Evolutionary conservation across 2,888 invertebrate species (phyloP), one percentile per base, ranked within the genome.

Genomic region (Tricholauxania praeusta): DNA sequence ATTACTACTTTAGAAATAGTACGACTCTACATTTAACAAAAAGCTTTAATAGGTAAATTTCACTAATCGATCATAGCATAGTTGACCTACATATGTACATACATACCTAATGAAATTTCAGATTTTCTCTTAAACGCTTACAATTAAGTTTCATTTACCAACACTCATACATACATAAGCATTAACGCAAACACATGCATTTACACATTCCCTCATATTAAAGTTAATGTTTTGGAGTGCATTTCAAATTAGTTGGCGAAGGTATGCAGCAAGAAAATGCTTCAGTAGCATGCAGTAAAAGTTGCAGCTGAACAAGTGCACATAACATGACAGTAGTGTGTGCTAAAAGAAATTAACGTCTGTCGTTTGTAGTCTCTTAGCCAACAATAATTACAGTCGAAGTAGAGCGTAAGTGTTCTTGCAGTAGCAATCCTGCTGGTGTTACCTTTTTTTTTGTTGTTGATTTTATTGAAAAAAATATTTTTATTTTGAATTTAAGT

Each of bases 311-410:
- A 39, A 39, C 39, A 10, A 39, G 39, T 39, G 39, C 39, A 39
- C 39, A 39, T 10, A 10, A 39, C 39, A 39, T 39, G 39, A 10
- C 10, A 39, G 39, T 39, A 32, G 62, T 39, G 62, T 39, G 62
- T 39, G 39, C 47, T 10, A 39, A 10, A 39, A 39, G 32, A 39
- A 28, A 28, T 10, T 10, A 39, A 39, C 8, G 62, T 39, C 22
- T 15, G n/a, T n/a, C n/a, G 32, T 15, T 22, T 15, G 47, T 48
- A 47, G 47, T 19, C 47, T 15, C 48, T 63, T 17, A 47, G 63
- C 48, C 63, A 63, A 63, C 47, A 39, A 48, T 63, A 48, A 63
- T 63, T 47, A 63, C 48, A 39, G 19, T 5, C 63, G 12, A 63
- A 63, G 47, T 47, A 39, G 17, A 39, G 62, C n/a, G 62, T 47